phyloP scores from a whole-genome alignment of 1,140 invertebrate species.

The Eumaeus atala region DNA sequence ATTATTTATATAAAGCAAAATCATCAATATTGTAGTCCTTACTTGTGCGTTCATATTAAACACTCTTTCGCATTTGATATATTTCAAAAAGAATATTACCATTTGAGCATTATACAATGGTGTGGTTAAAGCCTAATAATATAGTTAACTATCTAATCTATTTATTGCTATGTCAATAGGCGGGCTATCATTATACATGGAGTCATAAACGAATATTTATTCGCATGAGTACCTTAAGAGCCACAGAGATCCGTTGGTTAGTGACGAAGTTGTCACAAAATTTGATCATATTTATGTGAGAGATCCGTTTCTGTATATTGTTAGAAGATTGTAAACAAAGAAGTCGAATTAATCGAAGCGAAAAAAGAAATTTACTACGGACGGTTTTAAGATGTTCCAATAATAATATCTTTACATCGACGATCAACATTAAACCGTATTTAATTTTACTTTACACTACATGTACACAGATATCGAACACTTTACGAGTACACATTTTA shows the following conservation, averaged over 20 bases:
- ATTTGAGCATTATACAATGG: constrained; percentile 41
- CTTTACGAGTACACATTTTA: constrained; percentile 11
- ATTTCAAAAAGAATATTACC: constrained; percentile 23
- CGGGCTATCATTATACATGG: constrained; percentile 54
- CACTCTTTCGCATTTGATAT: constrained; percentile 21
- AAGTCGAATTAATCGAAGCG: neutral
- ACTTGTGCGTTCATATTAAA: constrained; percentile 37
- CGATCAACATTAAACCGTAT: constrained; percentile 32
- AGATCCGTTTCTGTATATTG: neutral
- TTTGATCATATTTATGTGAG: neutral
- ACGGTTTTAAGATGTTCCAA: constrained; percentile 48
- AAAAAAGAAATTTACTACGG: constrained; percentile 31
- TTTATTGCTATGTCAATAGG: constrained; percentile 73
- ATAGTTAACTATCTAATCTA: constrained; percentile 67
- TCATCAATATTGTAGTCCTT: constrained; percentile 12
- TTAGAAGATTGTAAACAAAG: constrained; percentile 6
- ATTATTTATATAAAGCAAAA: constrained; percentile 18
- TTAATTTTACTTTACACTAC: constrained; percentile 8
- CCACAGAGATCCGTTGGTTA: neutral
- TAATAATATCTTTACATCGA: constrained; percentile 24
- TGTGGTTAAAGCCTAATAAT: constrained; percentile 61
- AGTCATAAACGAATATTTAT: constrained; percentile 8
- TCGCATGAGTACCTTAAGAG: constrained; percentile 6
- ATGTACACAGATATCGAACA: constrained; percentile 9
- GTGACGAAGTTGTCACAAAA: neutral